Evolutionary conservation across 2,797 vertebrate species (phyloP), one percentile per base, ranked within the genome.

Genomic region (Erethizon dorsatum): DNA sequence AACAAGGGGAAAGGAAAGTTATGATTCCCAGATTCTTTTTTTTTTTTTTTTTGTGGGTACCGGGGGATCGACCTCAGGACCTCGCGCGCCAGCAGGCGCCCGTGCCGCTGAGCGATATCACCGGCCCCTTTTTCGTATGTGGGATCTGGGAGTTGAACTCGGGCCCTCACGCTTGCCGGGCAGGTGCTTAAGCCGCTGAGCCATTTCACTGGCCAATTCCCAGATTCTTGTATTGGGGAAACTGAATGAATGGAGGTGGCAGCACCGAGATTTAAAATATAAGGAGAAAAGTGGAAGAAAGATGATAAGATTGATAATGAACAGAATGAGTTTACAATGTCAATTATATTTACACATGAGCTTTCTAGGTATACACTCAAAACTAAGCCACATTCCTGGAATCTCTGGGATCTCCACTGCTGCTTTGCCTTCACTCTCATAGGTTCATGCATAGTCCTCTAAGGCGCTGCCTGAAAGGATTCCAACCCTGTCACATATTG

Each of bases 341-440:
- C 33, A 82, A 5, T 79, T 65, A 28, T 26, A 57, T 57, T 88
- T 78, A 26, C 26, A 24, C 45, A 22, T 33, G 33, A 57, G 26
- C 65, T 83, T 93, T 88, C 93, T 85, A 88, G 31, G 31, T 54
- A 57, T 47, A 82, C 26, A 52, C 12, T 85, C 17, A 89, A 63
- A 88, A 65, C 69, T 18, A 92, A 17, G 41, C 12, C 33, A 75
- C 24, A 26, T 45, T 47, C 41, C 41, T 45, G 4, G 71, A 28
- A 47, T 75, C 22, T 75, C 41, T 73, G 71, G 11, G 3, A 2
- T 73, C 22, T 45, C 41, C 41, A 26, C 22, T 73, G 41, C 37
- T 45, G 71, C 11, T 75, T 26, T 26, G 12, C 41, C 24, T 73
- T 45, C 24, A 75, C 11, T 75, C 71, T 45, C 22, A 69, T n/a